Evolutionary conservation across 2,797 vertebrate genomes (phyloP).

Genomic region (Chloroceryle amazona): DNA sequence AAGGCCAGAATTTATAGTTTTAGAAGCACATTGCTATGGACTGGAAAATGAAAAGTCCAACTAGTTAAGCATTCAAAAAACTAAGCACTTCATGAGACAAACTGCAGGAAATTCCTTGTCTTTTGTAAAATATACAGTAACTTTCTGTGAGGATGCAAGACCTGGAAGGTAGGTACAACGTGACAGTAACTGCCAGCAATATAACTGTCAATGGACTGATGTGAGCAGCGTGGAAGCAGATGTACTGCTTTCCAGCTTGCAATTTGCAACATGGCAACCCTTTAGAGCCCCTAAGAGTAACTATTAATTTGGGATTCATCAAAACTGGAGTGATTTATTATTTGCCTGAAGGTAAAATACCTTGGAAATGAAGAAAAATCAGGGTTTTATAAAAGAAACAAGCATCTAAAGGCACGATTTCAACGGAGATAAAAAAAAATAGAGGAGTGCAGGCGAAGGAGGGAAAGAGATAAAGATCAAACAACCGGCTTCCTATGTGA

Average conservation of each 20-base stretch:
- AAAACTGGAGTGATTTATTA: background rate
- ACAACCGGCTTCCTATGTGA: background rate
- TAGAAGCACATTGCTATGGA: background rate
- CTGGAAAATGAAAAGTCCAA: background rate
- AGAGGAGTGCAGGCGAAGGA: background rate
- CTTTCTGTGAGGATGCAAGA: background rate
- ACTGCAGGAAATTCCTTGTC: background rate
- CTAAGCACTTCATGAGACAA: background rate
- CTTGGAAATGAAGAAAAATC: background rate
- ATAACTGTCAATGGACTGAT: background rate
- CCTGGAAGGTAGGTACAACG: background rate
- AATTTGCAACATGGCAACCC: background rate
- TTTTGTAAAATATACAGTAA: background rate
- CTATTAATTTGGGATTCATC: background rate
- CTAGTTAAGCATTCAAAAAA: background rate
- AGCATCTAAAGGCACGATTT: background rate
- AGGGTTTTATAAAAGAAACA: background rate
- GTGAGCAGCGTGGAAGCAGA: background rate
- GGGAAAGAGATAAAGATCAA: slow-evolving; percentile 44
- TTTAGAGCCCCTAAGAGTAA: fast-evolving
- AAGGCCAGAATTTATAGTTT: background rate
- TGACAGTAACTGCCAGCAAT: background rate
- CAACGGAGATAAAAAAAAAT: background rate
- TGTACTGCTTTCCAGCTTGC: background rate
- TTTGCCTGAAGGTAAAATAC: background rate